Conservation (phyloP, 2,797 vertebrate genomes). For the Pogoniulus pusillus region DNA sequence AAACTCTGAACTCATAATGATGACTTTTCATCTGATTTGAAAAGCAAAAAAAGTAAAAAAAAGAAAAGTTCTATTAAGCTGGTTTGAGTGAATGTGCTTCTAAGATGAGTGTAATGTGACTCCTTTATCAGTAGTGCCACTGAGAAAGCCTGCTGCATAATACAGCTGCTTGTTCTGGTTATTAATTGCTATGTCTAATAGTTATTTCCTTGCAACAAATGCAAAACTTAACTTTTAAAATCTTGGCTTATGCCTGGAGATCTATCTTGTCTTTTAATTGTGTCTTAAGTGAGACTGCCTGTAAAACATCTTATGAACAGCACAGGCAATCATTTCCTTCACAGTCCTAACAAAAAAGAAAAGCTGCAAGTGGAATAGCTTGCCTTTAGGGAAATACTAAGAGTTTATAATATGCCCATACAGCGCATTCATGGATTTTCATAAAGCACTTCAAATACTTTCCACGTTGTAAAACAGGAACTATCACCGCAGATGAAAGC, state of each 20-base stretch:
- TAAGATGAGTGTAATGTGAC: slow-evolving; percentile 15
- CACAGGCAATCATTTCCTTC: not conserved
- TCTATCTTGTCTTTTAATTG: not conserved
- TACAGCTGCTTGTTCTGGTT: slow-evolving; percentile 17
- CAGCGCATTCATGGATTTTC: slow-evolving; percentile 53
- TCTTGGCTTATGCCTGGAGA: not conserved
- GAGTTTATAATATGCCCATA: slow-evolving; percentile 40
- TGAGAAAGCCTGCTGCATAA: not conserved
- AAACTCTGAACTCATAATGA: slow-evolving; percentile 7
- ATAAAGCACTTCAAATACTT: slow-evolving; percentile 60
- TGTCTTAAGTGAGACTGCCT: not conserved
- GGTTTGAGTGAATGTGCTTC: not conserved
- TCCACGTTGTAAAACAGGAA: slow-evolving; percentile 51
- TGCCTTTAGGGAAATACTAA: slow-evolving; percentile 40
- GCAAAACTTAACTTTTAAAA: not conserved
- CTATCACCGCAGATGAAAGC: slow-evolving; percentile 46
- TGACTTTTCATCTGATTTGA: not conserved
- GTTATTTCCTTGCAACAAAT: slow-evolving; percentile 1
- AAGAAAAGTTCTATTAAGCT: not conserved
- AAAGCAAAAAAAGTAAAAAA: not conserved
- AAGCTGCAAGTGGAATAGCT: not conserved
- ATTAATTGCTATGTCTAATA: slow-evolving; percentile 14
- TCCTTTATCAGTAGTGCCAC: not conserved
- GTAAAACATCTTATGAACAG: not conserved
- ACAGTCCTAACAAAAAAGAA: not conserved